A percentile compares a stretch with the other conserved stretches of the same genome.
phyloP scores from a whole-genome alignment of 1,140 invertebrate genomes.

The Cherax destructor region DNA sequence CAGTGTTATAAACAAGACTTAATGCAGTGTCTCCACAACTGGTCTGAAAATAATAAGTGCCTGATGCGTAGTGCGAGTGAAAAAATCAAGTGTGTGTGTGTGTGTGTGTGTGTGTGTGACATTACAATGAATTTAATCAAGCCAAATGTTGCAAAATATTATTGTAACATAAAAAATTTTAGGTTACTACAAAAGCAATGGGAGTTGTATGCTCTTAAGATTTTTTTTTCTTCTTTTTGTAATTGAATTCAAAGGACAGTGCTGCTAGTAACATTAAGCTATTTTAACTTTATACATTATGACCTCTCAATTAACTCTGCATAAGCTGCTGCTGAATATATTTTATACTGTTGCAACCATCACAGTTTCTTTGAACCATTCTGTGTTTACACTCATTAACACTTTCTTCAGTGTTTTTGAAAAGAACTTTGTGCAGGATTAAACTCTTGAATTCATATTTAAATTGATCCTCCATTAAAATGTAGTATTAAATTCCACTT shows the following conservation, averaged over 20 bases:
- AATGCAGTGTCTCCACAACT: conserved; percentile 21
- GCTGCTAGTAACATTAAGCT: background rate
- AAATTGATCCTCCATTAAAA: too few species aligned
- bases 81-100: conserved; percentile 7
- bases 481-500: too few species aligned
- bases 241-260: conserved; percentile 1
- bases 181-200: conserved; percentile 6
- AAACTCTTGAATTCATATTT: too few species aligned
- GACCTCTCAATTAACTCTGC: too few species aligned
- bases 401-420: too few species aligned
- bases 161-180: conserved; percentile 8
- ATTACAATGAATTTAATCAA: conserved; percentile 8
- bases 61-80: conserved; percentile 18
- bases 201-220: background rate
- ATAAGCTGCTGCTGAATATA: too few species aligned
- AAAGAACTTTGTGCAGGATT: too few species aligned
- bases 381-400: too few species aligned
- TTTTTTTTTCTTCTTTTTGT: background rate
- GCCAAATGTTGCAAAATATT: background rate
- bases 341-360: too few species aligned
- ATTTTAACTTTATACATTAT: too few species aligned
- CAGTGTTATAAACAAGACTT: conserved; percentile 15
- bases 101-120: conserved; percentile 3
- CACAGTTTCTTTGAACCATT: too few species aligned
- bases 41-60: conserved; percentile 25